Conservation (phyloP, 2,113 vertebrate genomes). For the Spheniscus mendiculus region DNA sequence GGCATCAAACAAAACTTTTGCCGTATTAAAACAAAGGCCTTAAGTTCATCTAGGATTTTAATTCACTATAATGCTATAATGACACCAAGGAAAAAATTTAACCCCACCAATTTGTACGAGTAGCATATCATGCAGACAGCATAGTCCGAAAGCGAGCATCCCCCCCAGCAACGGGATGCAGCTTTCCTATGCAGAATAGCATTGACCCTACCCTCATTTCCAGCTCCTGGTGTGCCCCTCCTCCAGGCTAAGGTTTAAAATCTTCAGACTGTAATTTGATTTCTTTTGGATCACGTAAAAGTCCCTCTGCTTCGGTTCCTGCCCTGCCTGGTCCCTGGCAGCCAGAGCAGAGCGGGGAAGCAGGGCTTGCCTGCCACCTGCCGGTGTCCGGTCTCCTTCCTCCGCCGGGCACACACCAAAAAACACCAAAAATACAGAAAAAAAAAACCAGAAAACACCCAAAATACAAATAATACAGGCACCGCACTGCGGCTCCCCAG, state of each 20-base stretch:
- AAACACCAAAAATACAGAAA: fast-evolving
- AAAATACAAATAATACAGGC: background rate
- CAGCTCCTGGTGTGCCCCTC: background rate
- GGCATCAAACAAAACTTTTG: background rate
- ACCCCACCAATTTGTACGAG: background rate
- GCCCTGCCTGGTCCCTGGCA: background rate
- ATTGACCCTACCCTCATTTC: background rate
- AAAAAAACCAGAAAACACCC: background rate
- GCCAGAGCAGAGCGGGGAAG: background rate
- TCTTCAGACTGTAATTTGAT: background rate
- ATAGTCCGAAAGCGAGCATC: background rate
- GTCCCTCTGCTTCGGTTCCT: too few species aligned
- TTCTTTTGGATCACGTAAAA: background rate
- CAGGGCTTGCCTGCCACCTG: slow-evolving; percentile 53
- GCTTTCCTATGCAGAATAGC: background rate
- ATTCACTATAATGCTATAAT: background rate
- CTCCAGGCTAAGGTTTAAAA: background rate
- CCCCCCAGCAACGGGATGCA: background rate
- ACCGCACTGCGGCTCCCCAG: background rate
- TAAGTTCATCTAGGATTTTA: background rate
- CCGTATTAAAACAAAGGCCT: background rate
- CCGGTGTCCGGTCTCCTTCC: background rate
- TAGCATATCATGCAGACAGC: fast-evolving
- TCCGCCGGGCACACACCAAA: fast-evolving
- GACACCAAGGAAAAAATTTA: background rate